Evolutionary conservation across 2,113 vertebrate genomes (phyloP).

Genomic region (Lepidothrix coronata): DNA sequence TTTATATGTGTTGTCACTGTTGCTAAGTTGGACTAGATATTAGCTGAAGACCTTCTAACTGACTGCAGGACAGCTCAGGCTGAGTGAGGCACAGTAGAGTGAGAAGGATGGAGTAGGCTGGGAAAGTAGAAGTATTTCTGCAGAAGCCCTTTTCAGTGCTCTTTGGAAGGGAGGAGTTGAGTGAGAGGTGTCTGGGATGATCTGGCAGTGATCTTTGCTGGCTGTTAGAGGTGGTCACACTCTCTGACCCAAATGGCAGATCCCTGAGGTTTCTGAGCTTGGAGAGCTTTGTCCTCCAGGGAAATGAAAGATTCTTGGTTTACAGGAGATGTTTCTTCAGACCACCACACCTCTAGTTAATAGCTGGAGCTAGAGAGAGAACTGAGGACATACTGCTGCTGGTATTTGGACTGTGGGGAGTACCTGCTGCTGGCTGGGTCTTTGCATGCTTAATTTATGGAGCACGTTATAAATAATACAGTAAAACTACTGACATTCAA

Average conservation of each 20-base stretch:
- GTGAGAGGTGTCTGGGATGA: not conserved
- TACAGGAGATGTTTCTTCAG: not conserved
- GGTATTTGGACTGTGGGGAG: not conserved
- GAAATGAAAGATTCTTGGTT: not conserved
- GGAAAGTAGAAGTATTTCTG: not conserved
- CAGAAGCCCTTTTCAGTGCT: not conserved
- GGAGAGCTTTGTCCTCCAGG: not conserved
- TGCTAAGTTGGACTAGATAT: not conserved
- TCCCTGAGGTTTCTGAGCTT: not conserved
- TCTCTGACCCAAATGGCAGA: not conserved
- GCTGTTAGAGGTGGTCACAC: not conserved
- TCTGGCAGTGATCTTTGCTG: not conserved
- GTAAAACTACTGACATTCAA: conserved; percentile 26
- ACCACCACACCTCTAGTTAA: not conserved
- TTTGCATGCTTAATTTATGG: conserved; percentile 21
- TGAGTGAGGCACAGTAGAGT: not conserved
- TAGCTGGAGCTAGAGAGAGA: not conserved
- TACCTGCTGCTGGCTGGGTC: not conserved
- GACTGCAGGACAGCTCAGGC: not conserved
- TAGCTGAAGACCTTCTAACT: not conserved
- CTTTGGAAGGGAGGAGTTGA: not conserved
- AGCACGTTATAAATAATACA: not conserved
- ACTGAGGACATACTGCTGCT: not conserved
- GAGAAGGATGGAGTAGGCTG: not conserved
- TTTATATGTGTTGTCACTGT: not conserved